Conservation (phyloP, 2,113 vertebrate genomes). For the Eulemur macaco region DNA sequence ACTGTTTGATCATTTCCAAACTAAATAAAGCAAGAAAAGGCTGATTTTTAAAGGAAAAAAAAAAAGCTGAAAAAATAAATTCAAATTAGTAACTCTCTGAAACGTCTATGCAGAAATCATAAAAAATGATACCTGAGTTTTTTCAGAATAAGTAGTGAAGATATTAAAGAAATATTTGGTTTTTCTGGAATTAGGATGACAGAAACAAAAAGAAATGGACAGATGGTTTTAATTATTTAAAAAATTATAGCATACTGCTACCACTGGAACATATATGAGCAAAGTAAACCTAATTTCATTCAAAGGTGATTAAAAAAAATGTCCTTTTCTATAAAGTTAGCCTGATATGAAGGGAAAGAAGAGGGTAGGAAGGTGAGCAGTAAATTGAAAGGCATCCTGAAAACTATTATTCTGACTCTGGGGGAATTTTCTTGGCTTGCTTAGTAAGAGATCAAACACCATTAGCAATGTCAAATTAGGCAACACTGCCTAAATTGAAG, state of each 20-base stretch:
- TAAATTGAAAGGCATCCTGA: fast-evolving
- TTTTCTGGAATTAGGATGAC: not conserved
- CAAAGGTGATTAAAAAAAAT: not conserved
- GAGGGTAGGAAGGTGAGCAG: fast-evolving
- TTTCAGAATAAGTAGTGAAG: not conserved
- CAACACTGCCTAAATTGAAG: not conserved
- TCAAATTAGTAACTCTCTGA: not conserved
- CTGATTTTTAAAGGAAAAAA: not conserved
- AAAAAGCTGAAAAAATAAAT: not conserved
- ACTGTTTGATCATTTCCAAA: not conserved
- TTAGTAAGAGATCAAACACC: not conserved
- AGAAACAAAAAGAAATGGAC: not conserved
- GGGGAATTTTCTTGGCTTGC: not conserved
- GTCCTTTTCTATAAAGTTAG: not conserved
- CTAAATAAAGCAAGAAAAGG: not conserved
- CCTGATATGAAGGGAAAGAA: fast-evolving
- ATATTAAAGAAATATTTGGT: not conserved
- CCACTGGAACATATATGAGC: not conserved
- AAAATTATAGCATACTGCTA: not conserved
- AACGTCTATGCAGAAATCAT: not conserved
- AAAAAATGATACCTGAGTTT: not conserved
- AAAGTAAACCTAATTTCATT: not conserved
- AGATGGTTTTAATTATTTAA: not conserved
- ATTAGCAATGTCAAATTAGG: not conserved
- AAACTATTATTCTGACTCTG: not conserved